phyloP scores from a whole-genome alignment of 2,888 invertebrate species.

The Pocota personata region DNA sequence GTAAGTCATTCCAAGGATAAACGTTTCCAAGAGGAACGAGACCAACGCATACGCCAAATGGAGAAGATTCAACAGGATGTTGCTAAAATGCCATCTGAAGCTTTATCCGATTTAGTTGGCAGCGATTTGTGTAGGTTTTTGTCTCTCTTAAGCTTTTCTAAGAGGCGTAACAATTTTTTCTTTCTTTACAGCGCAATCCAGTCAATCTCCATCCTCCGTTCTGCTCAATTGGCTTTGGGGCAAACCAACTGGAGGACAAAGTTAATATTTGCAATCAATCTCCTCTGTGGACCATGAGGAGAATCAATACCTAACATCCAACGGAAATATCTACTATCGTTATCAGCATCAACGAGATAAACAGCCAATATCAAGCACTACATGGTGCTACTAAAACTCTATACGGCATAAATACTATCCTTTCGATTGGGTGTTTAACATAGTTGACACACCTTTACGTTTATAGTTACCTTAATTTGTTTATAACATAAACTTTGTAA shows the following conservation, averaged over 20 bases:
- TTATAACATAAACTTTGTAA: conserved; percentile 45
- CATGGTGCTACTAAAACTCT: conserved; percentile 44
- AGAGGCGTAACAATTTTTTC: background rate
- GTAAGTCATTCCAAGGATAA: conserved; percentile 91
- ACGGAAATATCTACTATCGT: background rate
- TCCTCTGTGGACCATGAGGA: conserved; percentile 49
- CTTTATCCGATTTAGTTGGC: conserved; percentile 88
- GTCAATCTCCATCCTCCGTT: conserved; percentile 91
- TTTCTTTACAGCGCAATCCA: conserved; percentile 86
- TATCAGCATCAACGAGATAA: background rate
- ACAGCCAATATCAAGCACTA: conserved; percentile 32
- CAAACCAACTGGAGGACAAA: conserved; percentile 82
- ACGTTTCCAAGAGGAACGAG: conserved; percentile 89
- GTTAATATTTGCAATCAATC: conserved; percentile 66
- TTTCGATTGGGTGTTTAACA: conserved; percentile 4
- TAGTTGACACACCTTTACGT: conserved; percentile 2
- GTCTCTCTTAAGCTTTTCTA: background rate
- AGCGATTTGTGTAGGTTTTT: conserved; percentile 88
- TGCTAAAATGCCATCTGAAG: conserved; percentile 88
- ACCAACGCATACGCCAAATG: conserved; percentile 89
- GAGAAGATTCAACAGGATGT: conserved; percentile 89
- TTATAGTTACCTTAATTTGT: conserved; percentile 49
- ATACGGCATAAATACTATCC: conserved; percentile 2
- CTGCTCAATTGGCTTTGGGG: conserved; percentile 93
- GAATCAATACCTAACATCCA: conserved; percentile 17